A percentile compares a stretch with the other conserved stretches of the same genome.
phyloP scores from a whole-genome alignment of 1,140 invertebrate genomes.

The Coenobita brevimanus region DNA sequence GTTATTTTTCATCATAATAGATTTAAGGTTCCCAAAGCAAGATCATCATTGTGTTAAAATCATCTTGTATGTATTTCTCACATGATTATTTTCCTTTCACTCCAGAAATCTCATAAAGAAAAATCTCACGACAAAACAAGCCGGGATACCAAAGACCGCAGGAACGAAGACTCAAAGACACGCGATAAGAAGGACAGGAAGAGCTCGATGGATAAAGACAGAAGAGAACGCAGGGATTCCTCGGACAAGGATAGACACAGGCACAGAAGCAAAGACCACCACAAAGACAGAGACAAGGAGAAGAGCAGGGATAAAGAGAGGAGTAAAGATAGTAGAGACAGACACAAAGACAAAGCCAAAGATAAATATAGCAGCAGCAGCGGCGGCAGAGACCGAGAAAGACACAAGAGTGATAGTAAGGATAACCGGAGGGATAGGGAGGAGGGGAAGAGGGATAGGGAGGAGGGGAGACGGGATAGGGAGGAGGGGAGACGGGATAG shows the following conservation, averaged over 20 bases:
- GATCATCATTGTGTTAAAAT: too few species aligned
- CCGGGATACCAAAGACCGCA: slow-evolving; percentile 29
- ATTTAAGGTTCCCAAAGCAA: too few species aligned
- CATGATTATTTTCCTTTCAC: not conserved
- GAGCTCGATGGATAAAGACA: slow-evolving; percentile 53
- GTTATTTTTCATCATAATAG: too few species aligned
- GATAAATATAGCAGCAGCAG: slow-evolving; percentile 30
- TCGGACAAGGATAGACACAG: slow-evolving; percentile 58
- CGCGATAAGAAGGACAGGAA: slow-evolving; percentile 27
- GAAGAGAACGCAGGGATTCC: slow-evolving; percentile 54
- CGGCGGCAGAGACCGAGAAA: slow-evolving; percentile 4
- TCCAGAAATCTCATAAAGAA: slow-evolving; percentile 47
- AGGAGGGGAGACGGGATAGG: too few species aligned
- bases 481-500: too few species aligned
- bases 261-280: slow-evolving; percentile 42
- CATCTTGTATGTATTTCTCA: too few species aligned
- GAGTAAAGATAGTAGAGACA: slow-evolving; percentile 19
- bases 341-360: slow-evolving; percentile 6
- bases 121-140: slow-evolving; percentile 69
- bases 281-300: slow-evolving; percentile 45
- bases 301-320: slow-evolving; percentile 37
- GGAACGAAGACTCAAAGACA: slow-evolving; percentile 36
- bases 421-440: slow-evolving; percentile 50
- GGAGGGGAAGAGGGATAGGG: too few species aligned
- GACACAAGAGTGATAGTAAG: slow-evolving; percentile 2